These are phyloP conservation scores for Reticulitermes lucifugus DNA, from an alignment of 2,888 invertebrate genomes.

Conservation along the genomic window DNA sequence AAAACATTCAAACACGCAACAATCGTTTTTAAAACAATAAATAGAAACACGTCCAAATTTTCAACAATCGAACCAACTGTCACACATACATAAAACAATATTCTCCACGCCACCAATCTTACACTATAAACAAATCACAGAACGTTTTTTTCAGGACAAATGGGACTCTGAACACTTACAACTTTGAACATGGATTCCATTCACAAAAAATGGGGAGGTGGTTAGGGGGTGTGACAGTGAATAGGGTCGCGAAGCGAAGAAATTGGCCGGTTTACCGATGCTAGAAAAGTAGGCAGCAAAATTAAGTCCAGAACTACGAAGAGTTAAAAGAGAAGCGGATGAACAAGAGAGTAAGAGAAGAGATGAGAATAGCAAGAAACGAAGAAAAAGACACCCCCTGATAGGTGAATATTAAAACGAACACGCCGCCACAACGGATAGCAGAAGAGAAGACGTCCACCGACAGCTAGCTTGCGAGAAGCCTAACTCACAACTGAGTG, in stretches of 20 bases:
- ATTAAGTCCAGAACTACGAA: neutral
- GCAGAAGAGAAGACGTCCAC: constrained; percentile 33
- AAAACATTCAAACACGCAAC: constrained; percentile 28
- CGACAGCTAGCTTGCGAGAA: constrained; percentile 29
- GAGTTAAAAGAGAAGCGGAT: neutral
- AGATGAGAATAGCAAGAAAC: constrained; percentile 28
- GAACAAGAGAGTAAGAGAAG: constrained; percentile 18
- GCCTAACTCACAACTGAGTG: constrained; percentile 39
- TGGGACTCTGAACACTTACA: constrained; percentile 15
- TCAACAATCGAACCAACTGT: constrained; percentile 23
- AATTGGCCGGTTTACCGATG: neutral
- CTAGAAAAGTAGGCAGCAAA: neutral
- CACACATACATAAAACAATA: constrained; percentile 33
- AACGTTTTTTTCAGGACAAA: constrained; percentile 9
- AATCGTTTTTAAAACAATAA: constrained; percentile 31
- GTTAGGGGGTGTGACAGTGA: constrained; percentile 32
- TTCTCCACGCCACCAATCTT: constrained; percentile 8
- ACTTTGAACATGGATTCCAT: constrained; percentile 20
- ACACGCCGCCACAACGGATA: constrained; percentile 37
- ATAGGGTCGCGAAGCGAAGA: neutral
- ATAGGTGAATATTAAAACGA: constrained; percentile 34
- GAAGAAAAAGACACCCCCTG: constrained; percentile 39
- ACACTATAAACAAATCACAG: constrained; percentile 38
- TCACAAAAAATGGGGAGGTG: constrained; percentile 16
- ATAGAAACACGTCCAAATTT: constrained; percentile 17